Base-by-base conservation (phyloP, 2,113 vertebrate species). In the Phalacrocorax aristotelis region DNA sequence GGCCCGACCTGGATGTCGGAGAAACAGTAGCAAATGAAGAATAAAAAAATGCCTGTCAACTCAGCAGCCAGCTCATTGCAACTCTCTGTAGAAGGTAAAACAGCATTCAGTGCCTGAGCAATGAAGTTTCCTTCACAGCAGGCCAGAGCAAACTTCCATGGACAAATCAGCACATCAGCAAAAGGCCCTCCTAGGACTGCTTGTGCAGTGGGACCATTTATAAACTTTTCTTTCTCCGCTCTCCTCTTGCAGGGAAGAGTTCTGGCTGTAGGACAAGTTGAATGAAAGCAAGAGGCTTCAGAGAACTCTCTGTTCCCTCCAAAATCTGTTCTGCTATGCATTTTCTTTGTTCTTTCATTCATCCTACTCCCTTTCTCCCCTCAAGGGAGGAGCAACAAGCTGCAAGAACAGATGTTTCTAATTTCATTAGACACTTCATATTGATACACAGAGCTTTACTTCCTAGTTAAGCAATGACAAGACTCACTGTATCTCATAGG, bases 401-500 rank as follows among this genome's bases (percentile, higher is more conserved):
- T 91, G 81, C 87, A 91, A 90, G 92, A 96, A 72, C 87, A 95
- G 93, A 80, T 90, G 92, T 66, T 93, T 29, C 84, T 57, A n/a
- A 72, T 93, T 91, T 54, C 66, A 69, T 72, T 83, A 93, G 92
- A 85, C 78, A 70, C 82, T 86, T 88, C 84, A 32, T 77, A 64
- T 34, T n/a, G 82, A 20, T 23, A 29, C 49, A 57, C 69, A 36
- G 57, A 57, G 81, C 81, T 87, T 60, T 51, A 4, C 65, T 49
- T 52, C 66, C 66, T 51, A 61, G 84, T 17, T 65, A 27, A 72
- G 70, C 74, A 52, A 6, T 20, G 70, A 72, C 78, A 80, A 66
- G 84, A 34, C 44, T 26, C 70, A 9, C n/a, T 51, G 25, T 20
- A 19, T 58, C 82, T 58, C 85, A 19, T 0, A 91, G 74, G 78